phyloP scores from a whole-genome alignment of 1,140 invertebrate species.

The Eumeta japonica region DNA sequence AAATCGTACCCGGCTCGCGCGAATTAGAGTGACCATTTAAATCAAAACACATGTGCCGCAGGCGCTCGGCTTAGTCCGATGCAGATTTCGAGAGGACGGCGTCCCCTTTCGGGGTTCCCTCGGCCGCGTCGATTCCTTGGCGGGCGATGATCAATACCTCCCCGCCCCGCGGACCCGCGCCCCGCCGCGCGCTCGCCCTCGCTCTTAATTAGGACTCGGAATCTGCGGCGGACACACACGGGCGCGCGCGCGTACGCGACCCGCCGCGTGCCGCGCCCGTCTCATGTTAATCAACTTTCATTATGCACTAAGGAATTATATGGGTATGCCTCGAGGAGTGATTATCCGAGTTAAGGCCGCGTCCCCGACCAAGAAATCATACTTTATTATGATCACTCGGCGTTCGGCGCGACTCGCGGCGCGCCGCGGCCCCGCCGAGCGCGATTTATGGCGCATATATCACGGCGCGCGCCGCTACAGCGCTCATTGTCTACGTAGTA shows the following conservation, averaged over 20 bases:
- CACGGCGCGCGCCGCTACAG: slow-evolving; percentile 28
- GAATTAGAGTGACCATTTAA: slow-evolving; percentile 42
- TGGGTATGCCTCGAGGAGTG: slow-evolving; percentile 53
- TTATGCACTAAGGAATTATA: slow-evolving; percentile 58
- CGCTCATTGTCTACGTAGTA: slow-evolving; percentile 36
- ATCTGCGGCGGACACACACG: slow-evolving; percentile 57
- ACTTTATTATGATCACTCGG: slow-evolving; percentile 50
- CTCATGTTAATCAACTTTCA: slow-evolving; percentile 57
- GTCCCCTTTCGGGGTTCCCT: slow-evolving; percentile 53
- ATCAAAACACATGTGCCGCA: slow-evolving; percentile 56
- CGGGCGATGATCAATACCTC: slow-evolving; percentile 52
- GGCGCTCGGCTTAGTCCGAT: slow-evolving; percentile 42
- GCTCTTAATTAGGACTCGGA: slow-evolving; percentile 59
- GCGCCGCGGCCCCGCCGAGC: slow-evolving; percentile 38
- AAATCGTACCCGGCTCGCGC: slow-evolving; percentile 46
- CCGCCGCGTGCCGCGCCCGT: slow-evolving; percentile 13
- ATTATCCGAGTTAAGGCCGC: slow-evolving; percentile 49
- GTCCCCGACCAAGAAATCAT: slow-evolving; percentile 55
- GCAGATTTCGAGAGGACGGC: slow-evolving; percentile 53
- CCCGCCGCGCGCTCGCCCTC: slow-evolving; percentile 31
- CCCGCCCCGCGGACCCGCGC: slow-evolving; percentile 41
- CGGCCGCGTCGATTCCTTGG: slow-evolving; percentile 48
- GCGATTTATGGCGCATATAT: slow-evolving; percentile 50
- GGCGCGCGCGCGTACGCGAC: slow-evolving; percentile 16
- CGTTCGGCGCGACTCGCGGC: slow-evolving; percentile 30